Evolutionary conservation across 2,113 vertebrate species (phyloP).

Genomic region (Ctenomys sociabilis): DNA sequence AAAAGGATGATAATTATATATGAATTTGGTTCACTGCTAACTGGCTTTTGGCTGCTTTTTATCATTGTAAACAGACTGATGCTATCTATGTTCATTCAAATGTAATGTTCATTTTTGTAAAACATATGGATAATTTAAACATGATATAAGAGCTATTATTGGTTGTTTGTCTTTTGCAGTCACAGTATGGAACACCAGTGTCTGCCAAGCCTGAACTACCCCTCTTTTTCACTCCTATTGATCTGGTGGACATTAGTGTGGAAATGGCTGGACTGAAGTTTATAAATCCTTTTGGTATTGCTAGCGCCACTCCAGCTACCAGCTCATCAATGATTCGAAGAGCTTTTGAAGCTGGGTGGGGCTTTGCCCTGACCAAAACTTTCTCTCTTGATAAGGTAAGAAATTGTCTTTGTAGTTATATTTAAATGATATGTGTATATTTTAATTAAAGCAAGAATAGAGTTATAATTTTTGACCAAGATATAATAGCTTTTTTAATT

Average conservation of each 20-base stretch:
- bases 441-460: neutral
- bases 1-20: neutral
- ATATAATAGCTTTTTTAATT: neutral
- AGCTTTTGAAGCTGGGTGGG: slow-evolving; percentile 95
- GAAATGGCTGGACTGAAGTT: slow-evolving; percentile 93
- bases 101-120: neutral
- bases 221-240: slow-evolving; percentile 92
- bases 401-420: neutral
- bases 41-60: slow-evolving; percentile 31
- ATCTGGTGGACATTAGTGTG: slow-evolving; percentile 93
- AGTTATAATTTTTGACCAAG: neutral
- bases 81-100: neutral
- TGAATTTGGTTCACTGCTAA: neutral
- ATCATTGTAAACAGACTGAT: neutral
- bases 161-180: slow-evolving; percentile 82
- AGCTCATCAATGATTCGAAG: slow-evolving; percentile 95
- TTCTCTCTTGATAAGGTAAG: slow-evolving; percentile 95
- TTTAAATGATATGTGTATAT: neutral
- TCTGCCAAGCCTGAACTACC: slow-evolving; percentile 88
- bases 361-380: slow-evolving; percentile 95
- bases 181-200: slow-evolving; percentile 86
- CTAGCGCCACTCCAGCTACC: slow-evolving; percentile 94
- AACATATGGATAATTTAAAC: neutral
- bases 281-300: slow-evolving; percentile 94
- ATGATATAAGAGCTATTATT: neutral